These are phyloP conservation scores for Chrysocyon brachyurus DNA, from an alignment of 2,797 vertebrate genomes.

Conservation along the genomic window DNA sequence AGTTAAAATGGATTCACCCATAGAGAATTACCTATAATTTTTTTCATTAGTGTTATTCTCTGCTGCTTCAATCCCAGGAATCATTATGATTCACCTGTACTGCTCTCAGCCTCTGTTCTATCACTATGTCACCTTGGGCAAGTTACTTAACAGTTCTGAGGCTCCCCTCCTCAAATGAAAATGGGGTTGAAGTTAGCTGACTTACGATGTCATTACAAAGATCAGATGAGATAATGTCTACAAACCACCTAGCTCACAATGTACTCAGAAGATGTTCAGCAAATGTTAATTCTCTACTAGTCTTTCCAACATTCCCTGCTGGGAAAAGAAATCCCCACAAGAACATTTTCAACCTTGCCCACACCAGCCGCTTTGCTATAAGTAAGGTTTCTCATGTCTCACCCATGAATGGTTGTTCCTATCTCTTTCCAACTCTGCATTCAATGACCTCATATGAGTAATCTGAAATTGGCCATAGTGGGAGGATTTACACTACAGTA, in stretches of 20 bases:
- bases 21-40: constrained; percentile 43
- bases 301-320: not conserved
- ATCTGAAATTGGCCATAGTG: not conserved
- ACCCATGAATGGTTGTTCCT: not conserved
- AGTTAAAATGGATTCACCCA: constrained; percentile 16
- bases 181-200: constrained; percentile 26
- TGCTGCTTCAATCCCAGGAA: not conserved
- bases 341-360: not conserved
- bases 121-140: constrained; percentile 63
- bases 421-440: not conserved
- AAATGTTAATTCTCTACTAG: not conserved
- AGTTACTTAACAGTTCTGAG: constrained; percentile 1
- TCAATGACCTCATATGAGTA: not conserved
- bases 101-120: not conserved
- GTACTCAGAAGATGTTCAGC: not conserved
- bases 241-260: not conserved
- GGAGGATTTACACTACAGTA: not conserved
- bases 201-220: constrained; percentile 62
- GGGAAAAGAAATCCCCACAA: not conserved
- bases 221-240: constrained; percentile 80
- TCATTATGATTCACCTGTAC: not conserved
- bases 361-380: not conserved
- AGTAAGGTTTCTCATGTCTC: not conserved
- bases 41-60: constrained; percentile 21
- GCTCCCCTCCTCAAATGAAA: not conserved